phyloP scores from a whole-genome alignment of 2,113 vertebrate species.

The Mesitornis unicolor region DNA sequence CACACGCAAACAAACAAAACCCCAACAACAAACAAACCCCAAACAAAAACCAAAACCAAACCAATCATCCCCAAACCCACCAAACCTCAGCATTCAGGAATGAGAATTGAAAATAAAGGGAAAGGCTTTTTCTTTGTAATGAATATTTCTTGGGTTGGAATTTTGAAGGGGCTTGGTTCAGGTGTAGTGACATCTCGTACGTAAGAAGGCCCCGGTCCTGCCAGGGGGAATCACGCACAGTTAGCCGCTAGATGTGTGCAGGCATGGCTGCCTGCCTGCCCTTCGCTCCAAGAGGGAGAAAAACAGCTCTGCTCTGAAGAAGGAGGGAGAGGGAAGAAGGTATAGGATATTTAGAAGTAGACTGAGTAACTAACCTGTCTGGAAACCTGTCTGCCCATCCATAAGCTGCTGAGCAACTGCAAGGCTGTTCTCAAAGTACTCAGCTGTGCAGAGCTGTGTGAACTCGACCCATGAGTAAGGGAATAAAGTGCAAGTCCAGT shows the following conservation, averaged over 20 bases:
- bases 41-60: neutral
- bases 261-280: neutral
- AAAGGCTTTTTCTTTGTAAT: neutral
- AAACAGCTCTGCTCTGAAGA: neutral
- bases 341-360: neutral
- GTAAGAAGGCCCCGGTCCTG: neutral
- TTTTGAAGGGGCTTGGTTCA: neutral
- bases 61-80: neutral
- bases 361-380: neutral
- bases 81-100: too few relatives aligned
- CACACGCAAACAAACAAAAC: neutral
- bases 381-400: neutral
- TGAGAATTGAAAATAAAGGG: neutral
- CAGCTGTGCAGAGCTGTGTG: neutral
- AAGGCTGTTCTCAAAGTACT: neutral
- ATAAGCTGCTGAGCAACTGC: neutral
- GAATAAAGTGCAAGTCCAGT: neutral
- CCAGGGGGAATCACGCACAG: neutral
- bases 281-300: neutral
- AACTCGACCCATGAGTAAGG: neutral
- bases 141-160: neutral
- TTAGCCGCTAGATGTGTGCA: neutral
- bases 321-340: neutral
- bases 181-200: neutral
- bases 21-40: too few relatives aligned